Conservation (phyloP, 2,888 invertebrate genomes). For the Lottia gigantea region DNA sequence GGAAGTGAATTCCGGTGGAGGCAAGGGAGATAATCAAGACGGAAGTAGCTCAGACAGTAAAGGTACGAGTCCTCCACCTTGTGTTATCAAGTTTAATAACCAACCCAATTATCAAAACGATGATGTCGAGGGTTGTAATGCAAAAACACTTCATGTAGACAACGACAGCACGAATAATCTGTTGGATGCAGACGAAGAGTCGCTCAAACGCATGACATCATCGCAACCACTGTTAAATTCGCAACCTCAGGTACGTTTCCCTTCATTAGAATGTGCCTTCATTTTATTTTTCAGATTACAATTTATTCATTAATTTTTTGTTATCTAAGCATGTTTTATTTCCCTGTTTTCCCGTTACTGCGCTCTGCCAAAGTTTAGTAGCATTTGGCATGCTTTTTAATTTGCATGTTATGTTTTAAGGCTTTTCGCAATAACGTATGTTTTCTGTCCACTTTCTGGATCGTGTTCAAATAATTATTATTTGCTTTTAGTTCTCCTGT, state of each 20-base stretch:
- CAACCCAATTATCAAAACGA: conserved; percentile 27
- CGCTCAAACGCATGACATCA: conserved; percentile 58
- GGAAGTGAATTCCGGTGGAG: conserved; percentile 53
- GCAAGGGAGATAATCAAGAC: conserved; percentile 41
- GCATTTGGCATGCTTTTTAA: neutral
- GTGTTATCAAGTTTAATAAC: conserved; percentile 40
- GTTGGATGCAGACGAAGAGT: conserved; percentile 62
- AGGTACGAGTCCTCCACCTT: conserved; percentile 34
- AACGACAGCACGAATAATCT: conserved; percentile 62
- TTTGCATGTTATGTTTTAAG: neutral
- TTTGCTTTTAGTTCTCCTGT: no score
- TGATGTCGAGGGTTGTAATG: conserved; percentile 42
- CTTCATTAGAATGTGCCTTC: neutral
- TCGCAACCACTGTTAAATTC: conserved; percentile 57
- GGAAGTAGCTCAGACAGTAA: conserved; percentile 31
- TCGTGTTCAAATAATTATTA: no score
- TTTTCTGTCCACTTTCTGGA: no score
- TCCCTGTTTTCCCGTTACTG: no score
- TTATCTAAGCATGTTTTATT: neutral
- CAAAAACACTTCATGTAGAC: conserved; percentile 45
- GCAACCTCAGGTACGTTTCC: conserved; percentile 45
- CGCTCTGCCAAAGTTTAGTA: conserved; percentile 6
- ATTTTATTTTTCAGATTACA: neutral
- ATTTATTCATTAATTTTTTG: conserved; percentile 11
- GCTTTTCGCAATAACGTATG: no score